Conservation (phyloP, 2,888 invertebrate genomes). For the Drosophila formosana region DNA sequence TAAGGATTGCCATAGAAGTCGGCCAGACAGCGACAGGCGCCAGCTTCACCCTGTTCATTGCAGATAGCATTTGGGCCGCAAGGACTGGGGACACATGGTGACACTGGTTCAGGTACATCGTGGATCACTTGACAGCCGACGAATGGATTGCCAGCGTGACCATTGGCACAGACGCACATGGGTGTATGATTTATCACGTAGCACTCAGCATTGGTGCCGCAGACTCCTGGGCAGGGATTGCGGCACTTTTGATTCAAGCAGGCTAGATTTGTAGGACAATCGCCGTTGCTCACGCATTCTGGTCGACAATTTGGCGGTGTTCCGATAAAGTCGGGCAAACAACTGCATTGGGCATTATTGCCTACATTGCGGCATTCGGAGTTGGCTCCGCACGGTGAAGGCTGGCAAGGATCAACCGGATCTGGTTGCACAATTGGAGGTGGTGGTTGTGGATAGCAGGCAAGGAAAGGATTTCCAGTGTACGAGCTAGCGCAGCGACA, state of each 20-base stretch:
- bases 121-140: conserved; percentile 66
- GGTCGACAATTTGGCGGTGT: conserved; percentile 92
- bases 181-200: conserved; percentile 88
- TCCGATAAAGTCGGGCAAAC: conserved; percentile 89
- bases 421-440: conserved; percentile 38
- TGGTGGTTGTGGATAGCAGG: conserved; percentile 81
- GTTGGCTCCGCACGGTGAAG: conserved; percentile 93
- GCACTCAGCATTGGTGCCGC: conserved; percentile 87
- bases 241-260: conserved; percentile 91
- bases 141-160: conserved; percentile 88
- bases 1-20: conserved; percentile 92
- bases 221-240: conserved; percentile 90
- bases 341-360: conserved; percentile 89
- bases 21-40: conserved; percentile 89
- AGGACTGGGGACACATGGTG: conserved; percentile 89
- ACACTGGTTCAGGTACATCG: conserved; percentile 79
- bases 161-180: conserved; percentile 87
- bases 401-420: conserved; percentile 87
- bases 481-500: conserved; percentile 88
- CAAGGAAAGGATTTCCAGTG: conserved; percentile 85
- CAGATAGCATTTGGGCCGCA: conserved; percentile 93
- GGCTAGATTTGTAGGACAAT: conserved; percentile 90
- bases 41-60: conserved; percentile 87
- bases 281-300: conserved; percentile 92
- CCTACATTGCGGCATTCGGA: conserved; percentile 89